Conservation (phyloP, 2,797 vertebrate species). For the Pseudochaenichthys georgianus region DNA sequence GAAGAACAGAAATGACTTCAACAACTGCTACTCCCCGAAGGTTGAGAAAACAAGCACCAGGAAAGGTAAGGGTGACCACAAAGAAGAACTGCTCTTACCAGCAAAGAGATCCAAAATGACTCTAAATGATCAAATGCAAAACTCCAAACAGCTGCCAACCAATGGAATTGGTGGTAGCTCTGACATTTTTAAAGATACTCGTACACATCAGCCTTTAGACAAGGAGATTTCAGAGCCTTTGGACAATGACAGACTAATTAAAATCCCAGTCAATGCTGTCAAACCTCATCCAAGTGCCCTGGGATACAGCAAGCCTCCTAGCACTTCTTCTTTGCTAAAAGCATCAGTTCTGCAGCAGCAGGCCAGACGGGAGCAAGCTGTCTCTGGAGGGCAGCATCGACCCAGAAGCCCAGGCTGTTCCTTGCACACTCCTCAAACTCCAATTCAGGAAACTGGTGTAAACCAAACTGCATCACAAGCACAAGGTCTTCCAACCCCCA, state of each 20-base stretch:
- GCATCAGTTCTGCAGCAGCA: conserved; percentile 88
- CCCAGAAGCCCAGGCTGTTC: conserved; percentile 84
- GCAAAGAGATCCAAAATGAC: conserved; percentile 85
- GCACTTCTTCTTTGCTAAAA: conserved; percentile 87
- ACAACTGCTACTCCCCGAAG: conserved; percentile 86
- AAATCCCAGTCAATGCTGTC: conserved; percentile 90
- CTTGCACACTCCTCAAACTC: conserved; percentile 85
- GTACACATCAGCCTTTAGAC: conserved; percentile 71
- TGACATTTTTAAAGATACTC: conserved; percentile 83
- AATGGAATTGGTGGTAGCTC: conserved; percentile 86
- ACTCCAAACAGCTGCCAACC: conserved; percentile 85
- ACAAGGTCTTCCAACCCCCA: conserved; percentile 76
- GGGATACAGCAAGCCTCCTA: conserved; percentile 85
- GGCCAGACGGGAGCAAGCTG: conserved; percentile 82
- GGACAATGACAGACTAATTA: conserved; percentile 86
- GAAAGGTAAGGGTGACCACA: conserved; percentile 87
- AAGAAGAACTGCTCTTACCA: conserved; percentile 82
- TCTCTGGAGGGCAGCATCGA: conserved; percentile 79
- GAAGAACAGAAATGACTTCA: conserved; percentile 90
- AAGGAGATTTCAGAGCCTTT: conserved; percentile 80
- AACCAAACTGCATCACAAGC: conserved; percentile 85
- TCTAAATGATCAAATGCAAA: conserved; percentile 84
- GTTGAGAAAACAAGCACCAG: conserved; percentile 83
- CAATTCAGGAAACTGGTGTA: conserved; percentile 81
- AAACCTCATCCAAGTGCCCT: conserved; percentile 90